Conservation (phyloP, 2,113 vertebrate species). For the Spheniscus mendiculus region DNA sequence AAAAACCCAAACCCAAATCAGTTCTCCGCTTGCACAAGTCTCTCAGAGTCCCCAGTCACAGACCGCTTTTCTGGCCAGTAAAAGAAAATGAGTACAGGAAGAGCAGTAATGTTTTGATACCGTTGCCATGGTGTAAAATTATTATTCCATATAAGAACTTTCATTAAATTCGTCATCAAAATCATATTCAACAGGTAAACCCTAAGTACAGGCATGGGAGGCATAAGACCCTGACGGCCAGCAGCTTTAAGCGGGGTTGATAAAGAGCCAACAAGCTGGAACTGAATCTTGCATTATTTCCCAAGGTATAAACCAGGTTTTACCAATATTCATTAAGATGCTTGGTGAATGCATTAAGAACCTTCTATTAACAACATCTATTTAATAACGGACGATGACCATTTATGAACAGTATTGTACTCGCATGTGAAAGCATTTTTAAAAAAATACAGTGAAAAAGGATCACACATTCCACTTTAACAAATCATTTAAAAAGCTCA, state of each 20-base stretch:
- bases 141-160: constrained; percentile 2
- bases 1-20: neutral
- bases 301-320: neutral
- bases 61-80: neutral
- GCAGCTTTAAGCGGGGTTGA: neutral
- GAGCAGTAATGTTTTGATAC: neutral
- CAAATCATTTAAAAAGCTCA: constrained; percentile 30
- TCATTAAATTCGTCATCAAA: neutral
- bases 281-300: neutral
- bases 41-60: neutral
- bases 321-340: neutral
- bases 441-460: constrained; percentile 13
- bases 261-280: neutral
- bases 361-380: constrained; percentile 9
- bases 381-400: constrained; percentile 1
- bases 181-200: constrained; percentile 3
- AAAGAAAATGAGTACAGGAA: neutral
- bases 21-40: neutral
- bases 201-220: neutral
- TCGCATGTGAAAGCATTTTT: constrained; percentile 8
- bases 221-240: neutral
- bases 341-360: neutral
- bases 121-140: neutral
- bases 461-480: neutral
- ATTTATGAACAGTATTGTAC: constrained; percentile 3